Percentiles rank a stretch among this genome's conserved stretches.
Evolutionary conservation across 2,113 vertebrate species (phyloP).

Genomic region (Danionella cerebrum): DNA sequence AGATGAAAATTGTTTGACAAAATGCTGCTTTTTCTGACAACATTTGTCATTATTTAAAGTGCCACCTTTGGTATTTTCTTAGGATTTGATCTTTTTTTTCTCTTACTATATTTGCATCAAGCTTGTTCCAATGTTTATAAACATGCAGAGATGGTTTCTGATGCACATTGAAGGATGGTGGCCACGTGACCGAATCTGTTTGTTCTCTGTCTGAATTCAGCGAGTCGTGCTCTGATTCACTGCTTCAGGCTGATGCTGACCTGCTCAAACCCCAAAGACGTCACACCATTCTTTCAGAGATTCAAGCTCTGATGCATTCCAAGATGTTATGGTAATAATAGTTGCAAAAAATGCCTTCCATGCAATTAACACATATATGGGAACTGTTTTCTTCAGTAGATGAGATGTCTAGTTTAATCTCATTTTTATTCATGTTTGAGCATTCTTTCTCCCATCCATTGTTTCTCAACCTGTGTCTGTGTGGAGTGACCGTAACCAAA

Average conservation of each 20-base stretch:
- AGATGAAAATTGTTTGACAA: no score
- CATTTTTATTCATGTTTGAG: no score
- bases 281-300: constrained; percentile 5
- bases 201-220: constrained; percentile 7
- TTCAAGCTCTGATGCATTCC: neutral
- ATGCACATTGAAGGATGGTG: neutral
- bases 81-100: neutral
- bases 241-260: constrained; percentile 4
- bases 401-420: no score
- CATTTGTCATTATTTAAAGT: no score
- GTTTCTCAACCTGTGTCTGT: constrained; percentile 22
- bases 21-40: no score
- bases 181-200: neutral
- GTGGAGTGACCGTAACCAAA: constrained; percentile 33
- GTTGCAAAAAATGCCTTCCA: no score
- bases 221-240: constrained; percentile 3
- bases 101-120: neutral
- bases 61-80: no score
- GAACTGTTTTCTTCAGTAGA: no score
- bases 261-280: neutral
- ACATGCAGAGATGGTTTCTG: neutral
- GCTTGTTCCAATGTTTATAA: neutral
- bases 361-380: no score
- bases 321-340: neutral
- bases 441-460: constrained; percentile 21